Conservation (phyloP, 2,797 vertebrate genomes). For the Dendrocincla tyrannina region DNA sequence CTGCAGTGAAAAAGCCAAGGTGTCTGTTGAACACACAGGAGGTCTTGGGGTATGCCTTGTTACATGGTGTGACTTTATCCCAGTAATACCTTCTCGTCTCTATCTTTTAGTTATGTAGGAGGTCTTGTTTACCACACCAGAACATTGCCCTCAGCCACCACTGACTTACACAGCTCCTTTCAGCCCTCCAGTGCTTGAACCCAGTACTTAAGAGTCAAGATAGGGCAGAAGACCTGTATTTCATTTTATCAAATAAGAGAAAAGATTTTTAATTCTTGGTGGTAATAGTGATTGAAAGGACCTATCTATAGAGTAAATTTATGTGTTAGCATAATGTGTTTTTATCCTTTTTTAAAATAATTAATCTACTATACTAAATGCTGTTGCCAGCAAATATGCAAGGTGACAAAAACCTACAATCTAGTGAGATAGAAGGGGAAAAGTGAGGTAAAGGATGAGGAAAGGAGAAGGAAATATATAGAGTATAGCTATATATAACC, state of each 20-base stretch:
- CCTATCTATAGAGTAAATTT: neutral
- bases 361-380: neutral
- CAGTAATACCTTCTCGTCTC: neutral
- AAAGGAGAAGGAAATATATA: neutral
- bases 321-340: neutral
- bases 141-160: rapidly evolving
- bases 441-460: neutral
- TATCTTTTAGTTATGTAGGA: neutral
- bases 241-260: neutral
- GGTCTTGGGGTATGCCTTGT: neutral
- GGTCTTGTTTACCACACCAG: neutral
- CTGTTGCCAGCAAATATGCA: neutral
- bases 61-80: neutral
- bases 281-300: neutral
- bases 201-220: neutral
- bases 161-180: neutral
- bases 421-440: neutral
- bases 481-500: neutral
- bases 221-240: neutral
- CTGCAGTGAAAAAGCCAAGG: neutral
- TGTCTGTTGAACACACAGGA: neutral
- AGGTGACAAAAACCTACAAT: neutral
- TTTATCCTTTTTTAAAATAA: neutral
- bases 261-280: neutral
- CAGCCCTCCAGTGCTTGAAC: neutral